Evolutionary conservation across 2,888 invertebrate genomes (phyloP).

Genomic region (Lithophane socia): DNA sequence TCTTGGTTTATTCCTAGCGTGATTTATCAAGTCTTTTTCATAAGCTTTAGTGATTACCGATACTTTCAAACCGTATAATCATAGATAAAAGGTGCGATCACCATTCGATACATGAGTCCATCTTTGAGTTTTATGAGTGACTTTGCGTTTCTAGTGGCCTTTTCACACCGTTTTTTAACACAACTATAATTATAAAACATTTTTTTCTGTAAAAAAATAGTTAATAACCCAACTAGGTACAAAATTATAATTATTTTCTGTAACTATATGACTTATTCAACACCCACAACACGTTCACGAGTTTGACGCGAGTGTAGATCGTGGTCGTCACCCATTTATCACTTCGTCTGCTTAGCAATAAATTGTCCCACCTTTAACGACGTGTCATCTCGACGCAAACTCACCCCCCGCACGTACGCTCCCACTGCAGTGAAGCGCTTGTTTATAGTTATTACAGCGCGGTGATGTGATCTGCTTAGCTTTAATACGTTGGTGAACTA

Average conservation of each 20-base stretch:
- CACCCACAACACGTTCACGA: conserved; percentile 40
- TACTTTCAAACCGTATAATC: background rate
- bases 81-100: background rate
- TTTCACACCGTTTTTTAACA: background rate
- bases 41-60: background rate
- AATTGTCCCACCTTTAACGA: conserved; percentile 61
- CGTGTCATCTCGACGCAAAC: conserved; percentile 56
- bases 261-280: conserved; percentile 23
- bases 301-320: conserved; percentile 53
- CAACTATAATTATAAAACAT: background rate
- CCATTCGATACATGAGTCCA: background rate
- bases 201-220: background rate
- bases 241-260: background rate
- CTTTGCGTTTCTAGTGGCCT: background rate
- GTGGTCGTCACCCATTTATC: conserved; percentile 59
- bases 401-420: conserved; percentile 55
- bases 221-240: background rate
- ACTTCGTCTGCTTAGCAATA: conserved; percentile 60
- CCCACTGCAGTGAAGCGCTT: conserved; percentile 38
- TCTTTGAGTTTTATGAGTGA: background rate
- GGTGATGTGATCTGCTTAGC: conserved; percentile 42
- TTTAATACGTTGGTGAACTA: conserved; percentile 21
- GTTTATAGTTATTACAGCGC: conserved; percentile 52
- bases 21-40: no score
- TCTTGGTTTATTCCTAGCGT: background rate